Evolutionary conservation across 2,113 vertebrate species (phyloP), one percentile per base, ranked within the genome.

Genomic region (Etia nguti): DNA sequence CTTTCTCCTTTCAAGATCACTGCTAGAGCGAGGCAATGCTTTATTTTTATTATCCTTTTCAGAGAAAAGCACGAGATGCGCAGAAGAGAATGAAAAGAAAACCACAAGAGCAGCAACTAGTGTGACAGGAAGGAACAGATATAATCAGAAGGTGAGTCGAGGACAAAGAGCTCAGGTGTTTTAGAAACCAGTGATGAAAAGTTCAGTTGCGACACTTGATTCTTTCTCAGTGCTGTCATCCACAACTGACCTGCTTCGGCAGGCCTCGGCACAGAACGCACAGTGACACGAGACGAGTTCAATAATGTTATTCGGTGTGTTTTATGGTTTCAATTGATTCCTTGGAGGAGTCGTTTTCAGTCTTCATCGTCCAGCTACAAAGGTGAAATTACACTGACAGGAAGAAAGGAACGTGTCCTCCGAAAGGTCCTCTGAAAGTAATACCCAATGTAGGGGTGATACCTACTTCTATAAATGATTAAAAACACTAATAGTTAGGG

Each of bases 401-500:
- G 26, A 48, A 1, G 18, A 24, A 29, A 62, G 13, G 18, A 52
- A 70, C 2, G 0, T 3, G 24, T 46, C 26, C 13, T 8, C 36
- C 24, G 24, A 16, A 26, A 34, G 24, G 77, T 56, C 26, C 22
- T 38, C 60, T 22, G 20, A n/a, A 52, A 29, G 22, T 81, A 75
- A 75, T 48, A 31, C 43, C 4, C 70, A 12, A 6, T 0, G 0
- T 48, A 26, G 24, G 0, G 6, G 43, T 50, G 70, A 75, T 31
- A 50, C 16, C 43, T 77, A 8, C 43, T 0, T 6, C 70, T 24
- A 77, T 50, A 31, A 77, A 77, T 20, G 10, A 50, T 50, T 50
- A 50, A 0, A 20, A 75, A 10, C 13, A 16, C 8, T n/a, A 26
- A 10, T 75, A 48, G 48, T 75, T 50, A 20, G 15, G 9, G 43